Base-by-base conservation (phyloP, 1,140 invertebrate species). In the Trypoxylus dichotomus region DNA sequence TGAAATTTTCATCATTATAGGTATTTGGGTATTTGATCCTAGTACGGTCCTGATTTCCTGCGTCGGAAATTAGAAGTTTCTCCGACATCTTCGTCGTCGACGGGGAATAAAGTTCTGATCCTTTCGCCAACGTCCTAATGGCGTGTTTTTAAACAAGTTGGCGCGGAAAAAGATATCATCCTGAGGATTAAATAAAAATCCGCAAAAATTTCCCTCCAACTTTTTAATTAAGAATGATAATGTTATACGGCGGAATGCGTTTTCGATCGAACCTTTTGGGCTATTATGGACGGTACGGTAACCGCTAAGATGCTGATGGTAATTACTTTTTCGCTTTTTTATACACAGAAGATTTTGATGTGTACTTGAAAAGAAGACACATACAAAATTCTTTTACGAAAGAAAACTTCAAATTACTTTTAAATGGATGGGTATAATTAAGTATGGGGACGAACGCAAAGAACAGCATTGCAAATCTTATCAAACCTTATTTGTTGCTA, bases 141-240 rank as follows among this genome's bases (percentile, higher is more conserved):
- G 60, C 60, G 8, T 68, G 27, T 68, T 68, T 68, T 68, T 29
- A 54, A 68, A 68, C 60, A 68, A 68, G 60, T 68, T 68, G 60
- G 60, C 24, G 60, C 60, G 60, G 60, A 68, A 68, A 24, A 68
- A 68, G 60, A 68, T 29, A 68, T 68, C 60, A 29, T 68, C 60
- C 27, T 24, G 60, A 29, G 60, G 60, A 68, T 68, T 68, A 68
- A 68, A 68, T 68, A 68, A 68, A 29, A 68, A 68, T 68, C 60
- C 60, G 60, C 24, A 68, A 68, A 68, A 68, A 27, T 68, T 68
- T 58, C 6, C 21, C 21, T 68, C 47, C 60, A 68, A 68, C 60
- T 68, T 68, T 68, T 68, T 68, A 68, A 68, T 68, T 68, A 68
- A 68, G 60, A 68, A 68, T 68, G 60, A 68, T 68, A 68, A 68